These are phyloP conservation scores for Phalacrocorax aristotelis DNA, from an alignment of 2,113 vertebrate species.

Conservation along the genomic window DNA sequence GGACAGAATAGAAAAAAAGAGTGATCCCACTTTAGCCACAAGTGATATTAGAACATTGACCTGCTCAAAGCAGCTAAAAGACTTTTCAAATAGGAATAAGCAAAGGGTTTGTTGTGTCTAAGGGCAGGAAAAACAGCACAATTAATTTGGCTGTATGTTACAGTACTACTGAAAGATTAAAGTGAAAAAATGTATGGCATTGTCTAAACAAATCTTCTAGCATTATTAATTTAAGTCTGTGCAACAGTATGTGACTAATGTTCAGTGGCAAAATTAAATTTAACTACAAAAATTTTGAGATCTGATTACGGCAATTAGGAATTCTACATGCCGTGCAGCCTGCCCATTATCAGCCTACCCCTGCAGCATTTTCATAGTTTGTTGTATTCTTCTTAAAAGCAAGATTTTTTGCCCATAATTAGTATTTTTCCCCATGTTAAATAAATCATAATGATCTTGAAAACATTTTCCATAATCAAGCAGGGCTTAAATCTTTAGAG, in stretches of 20 bases:
- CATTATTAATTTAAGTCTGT: conserved; percentile 31
- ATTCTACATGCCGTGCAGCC: not conserved
- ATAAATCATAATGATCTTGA: not conserved
- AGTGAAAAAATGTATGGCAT: not conserved
- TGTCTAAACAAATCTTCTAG: conserved; percentile 28
- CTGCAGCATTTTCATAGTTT: not conserved
- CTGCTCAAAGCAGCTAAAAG: not conserved
- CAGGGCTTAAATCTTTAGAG: not conserved
- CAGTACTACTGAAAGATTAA: not conserved
- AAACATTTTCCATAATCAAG: not conserved
- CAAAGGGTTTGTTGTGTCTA: not conserved
- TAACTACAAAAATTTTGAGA: not conserved
- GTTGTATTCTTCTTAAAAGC: not conserved
- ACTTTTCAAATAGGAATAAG: not conserved
- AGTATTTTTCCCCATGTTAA: not conserved
- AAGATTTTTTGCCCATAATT: not conserved
- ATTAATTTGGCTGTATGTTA: not conserved
- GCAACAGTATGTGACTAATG: conserved; percentile 34
- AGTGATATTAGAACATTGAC: not conserved
- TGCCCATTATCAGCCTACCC: not conserved
- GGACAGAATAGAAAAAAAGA: not conserved
- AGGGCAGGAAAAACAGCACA: not conserved
- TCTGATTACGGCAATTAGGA: conserved; percentile 35
- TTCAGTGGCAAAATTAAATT: conserved; percentile 23
- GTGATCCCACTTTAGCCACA: not conserved